A percentile compares a stretch with the other conserved stretches of the same genome.
Evolutionary conservation across 2,797 vertebrate species (phyloP).

Genomic region (Nannoperca obscura): DNA sequence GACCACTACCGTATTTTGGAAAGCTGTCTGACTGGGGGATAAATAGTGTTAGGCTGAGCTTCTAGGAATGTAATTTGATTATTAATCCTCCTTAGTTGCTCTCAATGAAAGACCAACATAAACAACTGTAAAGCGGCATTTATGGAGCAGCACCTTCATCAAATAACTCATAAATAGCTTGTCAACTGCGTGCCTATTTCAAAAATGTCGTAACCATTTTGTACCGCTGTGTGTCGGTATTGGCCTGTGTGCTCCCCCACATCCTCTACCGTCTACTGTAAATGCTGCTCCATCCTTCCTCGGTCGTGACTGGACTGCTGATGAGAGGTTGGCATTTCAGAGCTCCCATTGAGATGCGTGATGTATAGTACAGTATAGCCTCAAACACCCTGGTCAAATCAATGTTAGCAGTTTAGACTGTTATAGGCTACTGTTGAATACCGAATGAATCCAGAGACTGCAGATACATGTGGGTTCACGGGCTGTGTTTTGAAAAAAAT

Average conservation of each 20-base stretch:
- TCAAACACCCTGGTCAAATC: conserved; percentile 16
- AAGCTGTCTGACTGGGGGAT: accelerated
- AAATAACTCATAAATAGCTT: background rate
- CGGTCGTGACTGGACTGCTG: conserved; percentile 73
- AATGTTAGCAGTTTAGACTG: background rate
- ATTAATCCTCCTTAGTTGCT: background rate
- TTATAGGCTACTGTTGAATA: background rate
- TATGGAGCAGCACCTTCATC: background rate
- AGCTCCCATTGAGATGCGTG: conserved; percentile 40
- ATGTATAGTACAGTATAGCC: conserved; percentile 8
- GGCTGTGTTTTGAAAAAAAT: background rate
- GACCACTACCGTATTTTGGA: background rate
- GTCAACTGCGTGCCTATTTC: background rate
- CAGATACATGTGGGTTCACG: background rate
- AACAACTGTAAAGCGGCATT: background rate
- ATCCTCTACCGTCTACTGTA: conserved; percentile 34
- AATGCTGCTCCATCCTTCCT: conserved; percentile 45
- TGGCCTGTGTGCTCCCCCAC: background rate
- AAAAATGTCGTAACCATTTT: background rate
- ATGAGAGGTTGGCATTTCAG: conserved; percentile 65
- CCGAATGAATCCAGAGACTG: background rate
- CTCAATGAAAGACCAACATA: background rate
- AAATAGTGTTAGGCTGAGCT: background rate
- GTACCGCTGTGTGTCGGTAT: conserved; percentile 58
- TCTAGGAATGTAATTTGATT: background rate